These are phyloP conservation scores for Aurelia sp. DNA, from an alignment of 30 jellyfish, hydroid and myxozoan genomes.

Conservation along the genomic window DNA sequence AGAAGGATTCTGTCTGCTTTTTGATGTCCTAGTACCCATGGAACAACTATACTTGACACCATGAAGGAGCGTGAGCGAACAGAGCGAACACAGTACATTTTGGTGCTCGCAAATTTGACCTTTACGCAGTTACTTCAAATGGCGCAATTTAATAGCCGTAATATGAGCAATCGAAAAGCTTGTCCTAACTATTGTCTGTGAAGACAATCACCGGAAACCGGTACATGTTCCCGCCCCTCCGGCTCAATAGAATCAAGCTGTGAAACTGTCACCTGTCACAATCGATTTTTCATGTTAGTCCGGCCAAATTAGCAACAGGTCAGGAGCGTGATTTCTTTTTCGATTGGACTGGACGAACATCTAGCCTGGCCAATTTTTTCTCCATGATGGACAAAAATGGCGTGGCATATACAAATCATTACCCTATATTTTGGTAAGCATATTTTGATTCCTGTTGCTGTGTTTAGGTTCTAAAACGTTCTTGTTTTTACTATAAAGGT, in stretches of 20 bases:
- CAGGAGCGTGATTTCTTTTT: constrained; percentile 18
- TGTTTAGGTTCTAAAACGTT: too few species aligned
- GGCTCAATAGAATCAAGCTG: constrained; percentile 44
- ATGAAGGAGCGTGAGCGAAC: too few species aligned
- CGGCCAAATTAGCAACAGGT: constrained; percentile 10
- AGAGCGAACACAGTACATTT: too few species aligned
- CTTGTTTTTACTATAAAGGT: too few species aligned
- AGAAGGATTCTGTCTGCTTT: too few species aligned
- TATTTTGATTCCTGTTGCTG: too few species aligned
- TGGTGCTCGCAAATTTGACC: too few species aligned
- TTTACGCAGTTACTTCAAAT: too few species aligned
- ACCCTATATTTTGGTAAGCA: constrained; percentile 26
- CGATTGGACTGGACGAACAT: neutral
- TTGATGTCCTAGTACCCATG: too few species aligned
- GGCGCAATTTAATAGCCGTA: neutral
- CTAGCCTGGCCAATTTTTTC: constrained; percentile 6
- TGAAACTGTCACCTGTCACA: constrained; percentile 67
- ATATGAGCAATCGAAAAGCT: neutral
- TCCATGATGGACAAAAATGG: constrained; percentile 48
- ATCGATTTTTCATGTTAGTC: neutral
- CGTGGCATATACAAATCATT: constrained; percentile 14
- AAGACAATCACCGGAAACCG: constrained; percentile 40
- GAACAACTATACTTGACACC: too few species aligned
- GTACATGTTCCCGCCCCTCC: constrained; percentile 60
- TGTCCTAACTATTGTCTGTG: neutral